Conservation (phyloP, 92 coral and sea anemone species). For the Porites divaricata region DNA sequence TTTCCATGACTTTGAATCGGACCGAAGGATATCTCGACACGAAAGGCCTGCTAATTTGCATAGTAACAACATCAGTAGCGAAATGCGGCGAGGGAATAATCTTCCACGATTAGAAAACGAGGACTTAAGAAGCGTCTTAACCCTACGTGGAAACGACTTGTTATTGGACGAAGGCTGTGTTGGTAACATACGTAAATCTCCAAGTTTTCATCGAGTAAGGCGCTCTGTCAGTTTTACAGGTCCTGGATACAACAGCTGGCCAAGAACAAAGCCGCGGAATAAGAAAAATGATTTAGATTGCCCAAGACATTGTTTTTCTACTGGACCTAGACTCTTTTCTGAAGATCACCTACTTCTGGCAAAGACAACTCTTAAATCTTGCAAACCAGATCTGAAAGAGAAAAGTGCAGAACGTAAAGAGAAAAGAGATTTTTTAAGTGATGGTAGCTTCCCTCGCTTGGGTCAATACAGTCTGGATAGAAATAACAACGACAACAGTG, state of each 20-base stretch:
- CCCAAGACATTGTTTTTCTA: not conserved
- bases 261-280: conserved; percentile 63
- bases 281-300: not conserved
- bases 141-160: conserved; percentile 43
- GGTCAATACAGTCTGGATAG: not conserved
- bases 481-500: not conserved
- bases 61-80: conserved; percentile 54
- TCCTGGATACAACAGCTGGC: conserved; percentile 76
- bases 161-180: conserved; percentile 29
- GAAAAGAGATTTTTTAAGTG: not conserved
- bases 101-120: conserved; percentile 49
- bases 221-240: conserved; percentile 70
- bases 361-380: not conserved
- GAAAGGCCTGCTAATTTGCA: conserved; percentile 10
- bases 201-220: conserved; percentile 29
- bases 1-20: conserved; percentile 84
- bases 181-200: not conserved
- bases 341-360: conserved; percentile 12
- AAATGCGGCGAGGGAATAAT: conserved; percentile 76
- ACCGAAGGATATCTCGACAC: conserved; percentile 52
- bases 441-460: not conserved
- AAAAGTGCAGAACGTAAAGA: not conserved
- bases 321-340: not conserved
- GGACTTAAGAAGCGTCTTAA: conserved; percentile 45
- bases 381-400: not conserved